phyloP scores from a whole-genome alignment of 2,113 vertebrate species.

The Ochotona princeps region DNA sequence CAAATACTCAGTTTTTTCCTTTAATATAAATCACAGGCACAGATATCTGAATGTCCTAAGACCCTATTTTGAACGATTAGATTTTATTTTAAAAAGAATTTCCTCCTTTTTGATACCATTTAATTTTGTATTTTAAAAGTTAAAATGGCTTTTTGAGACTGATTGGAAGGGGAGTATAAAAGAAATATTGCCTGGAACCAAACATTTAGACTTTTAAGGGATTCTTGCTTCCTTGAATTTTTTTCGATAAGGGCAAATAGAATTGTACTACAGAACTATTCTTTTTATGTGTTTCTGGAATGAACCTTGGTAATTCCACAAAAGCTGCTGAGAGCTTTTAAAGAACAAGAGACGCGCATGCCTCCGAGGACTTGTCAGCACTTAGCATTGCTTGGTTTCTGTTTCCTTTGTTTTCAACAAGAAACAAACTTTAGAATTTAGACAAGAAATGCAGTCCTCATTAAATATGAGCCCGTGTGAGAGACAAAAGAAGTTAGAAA shows the following conservation, averaged over 20 bases:
- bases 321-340: constrained; percentile 65
- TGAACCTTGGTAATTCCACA: constrained; percentile 66
- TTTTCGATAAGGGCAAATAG: constrained; percentile 62
- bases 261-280: constrained; percentile 59
- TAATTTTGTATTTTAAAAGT: constrained; percentile 61
- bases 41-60: background rate
- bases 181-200: constrained; percentile 71
- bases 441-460: constrained; percentile 46
- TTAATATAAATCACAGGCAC: background rate
- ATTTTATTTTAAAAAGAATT: background rate
- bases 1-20: background rate
- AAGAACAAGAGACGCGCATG: constrained; percentile 59
- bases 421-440: constrained; percentile 71
- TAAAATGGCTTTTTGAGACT: constrained; percentile 71
- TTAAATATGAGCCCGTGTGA: constrained; percentile 1
- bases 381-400: constrained; percentile 69
- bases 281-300: constrained; percentile 61
- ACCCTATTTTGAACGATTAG: background rate
- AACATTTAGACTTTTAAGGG: constrained; percentile 72
- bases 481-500: constrained; percentile 22
- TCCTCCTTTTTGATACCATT: constrained; percentile 51
- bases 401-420: constrained; percentile 69
- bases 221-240: constrained; percentile 69
- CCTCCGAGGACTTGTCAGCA: constrained; percentile 70
- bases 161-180: constrained; percentile 61